A percentile compares a stretch with the other conserved stretches of the same genome.
Evolutionary conservation across 2,113 vertebrate species (phyloP).

Genomic region (Bubo blakistoni): DNA sequence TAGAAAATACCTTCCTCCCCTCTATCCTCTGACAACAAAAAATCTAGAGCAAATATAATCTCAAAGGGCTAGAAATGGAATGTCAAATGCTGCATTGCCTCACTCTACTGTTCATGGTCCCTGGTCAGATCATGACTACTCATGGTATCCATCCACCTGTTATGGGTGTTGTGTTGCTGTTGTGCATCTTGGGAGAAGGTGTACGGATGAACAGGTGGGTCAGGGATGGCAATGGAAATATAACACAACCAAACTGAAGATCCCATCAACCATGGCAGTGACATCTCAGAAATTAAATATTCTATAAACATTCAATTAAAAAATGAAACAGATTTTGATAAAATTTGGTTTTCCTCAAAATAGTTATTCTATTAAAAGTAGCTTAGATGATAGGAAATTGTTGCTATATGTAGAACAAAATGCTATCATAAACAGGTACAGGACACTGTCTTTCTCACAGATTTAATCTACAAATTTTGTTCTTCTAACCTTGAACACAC

Average conservation of each 20-base stretch:
- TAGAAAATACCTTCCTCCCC: background rate
- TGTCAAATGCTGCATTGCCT: background rate
- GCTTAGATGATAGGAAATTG: background rate
- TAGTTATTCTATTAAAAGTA: background rate
- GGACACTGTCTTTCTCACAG: background rate
- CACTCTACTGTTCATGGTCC: background rate
- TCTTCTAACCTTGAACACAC: background rate
- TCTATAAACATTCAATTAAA: background rate
- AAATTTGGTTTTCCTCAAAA: background rate
- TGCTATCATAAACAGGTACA: background rate
- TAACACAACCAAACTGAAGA: background rate
- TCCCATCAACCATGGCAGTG: background rate
- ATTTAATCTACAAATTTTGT: background rate
- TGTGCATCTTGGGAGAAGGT: background rate
- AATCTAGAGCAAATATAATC: background rate
- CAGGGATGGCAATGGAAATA: background rate
- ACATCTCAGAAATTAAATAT: background rate
- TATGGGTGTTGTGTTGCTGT: background rate
- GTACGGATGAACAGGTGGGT: background rate
- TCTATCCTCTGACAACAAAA: background rate
- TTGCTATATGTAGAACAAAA: background rate
- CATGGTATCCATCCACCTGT: fast-evolving
- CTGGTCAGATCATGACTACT: background rate
- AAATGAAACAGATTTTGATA: background rate
- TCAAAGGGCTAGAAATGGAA: background rate